Evolutionary conservation across 2,797 vertebrate species (phyloP).

Genomic region (Heteromormyrus szaboi): DNA sequence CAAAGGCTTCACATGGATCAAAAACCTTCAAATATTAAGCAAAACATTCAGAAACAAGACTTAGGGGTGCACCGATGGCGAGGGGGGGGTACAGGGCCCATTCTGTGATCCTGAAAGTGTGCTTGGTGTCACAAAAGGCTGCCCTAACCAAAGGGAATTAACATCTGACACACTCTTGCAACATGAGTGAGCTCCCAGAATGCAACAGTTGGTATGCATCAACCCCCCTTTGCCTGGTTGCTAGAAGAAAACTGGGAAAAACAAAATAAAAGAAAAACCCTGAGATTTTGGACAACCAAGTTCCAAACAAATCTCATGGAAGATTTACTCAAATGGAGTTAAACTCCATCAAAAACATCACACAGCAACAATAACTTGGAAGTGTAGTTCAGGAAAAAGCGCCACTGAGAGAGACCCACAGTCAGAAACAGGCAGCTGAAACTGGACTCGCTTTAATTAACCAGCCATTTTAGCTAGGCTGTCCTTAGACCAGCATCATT

Average conservation of each 20-base stretch:
- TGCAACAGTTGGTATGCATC: not conserved
- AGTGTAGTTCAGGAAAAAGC: not conserved
- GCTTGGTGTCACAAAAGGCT: not conserved
- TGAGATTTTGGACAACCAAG: not conserved
- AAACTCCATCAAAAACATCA: not conserved
- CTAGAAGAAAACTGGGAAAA: not conserved
- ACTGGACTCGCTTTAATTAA: not conserved
- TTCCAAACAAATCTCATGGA: not conserved
- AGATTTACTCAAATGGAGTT: not conserved
- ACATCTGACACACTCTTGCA: not conserved
- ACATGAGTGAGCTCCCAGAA: not conserved
- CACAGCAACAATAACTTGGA: not conserved
- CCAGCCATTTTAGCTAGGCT: not conserved
- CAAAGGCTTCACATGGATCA: slow-evolving; percentile 31
- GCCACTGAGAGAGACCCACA: not conserved
- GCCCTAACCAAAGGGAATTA: not conserved
- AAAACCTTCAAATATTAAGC: slow-evolving; percentile 20
- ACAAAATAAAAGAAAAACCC: not conserved
- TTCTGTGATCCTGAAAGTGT: not conserved
- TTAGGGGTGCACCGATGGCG: slow-evolving; percentile 25
- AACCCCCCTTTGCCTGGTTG: not conserved
- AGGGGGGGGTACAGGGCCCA: not conserved
- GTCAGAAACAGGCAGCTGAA: not conserved
- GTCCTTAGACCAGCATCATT: not conserved
- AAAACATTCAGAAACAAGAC: slow-evolving; percentile 6